Percentiles rank a stretch among this genome's conserved stretches.
Evolutionary conservation across 2,797 vertebrate species (phyloP).

Genomic region (Euphonia xanthogaster): DNA sequence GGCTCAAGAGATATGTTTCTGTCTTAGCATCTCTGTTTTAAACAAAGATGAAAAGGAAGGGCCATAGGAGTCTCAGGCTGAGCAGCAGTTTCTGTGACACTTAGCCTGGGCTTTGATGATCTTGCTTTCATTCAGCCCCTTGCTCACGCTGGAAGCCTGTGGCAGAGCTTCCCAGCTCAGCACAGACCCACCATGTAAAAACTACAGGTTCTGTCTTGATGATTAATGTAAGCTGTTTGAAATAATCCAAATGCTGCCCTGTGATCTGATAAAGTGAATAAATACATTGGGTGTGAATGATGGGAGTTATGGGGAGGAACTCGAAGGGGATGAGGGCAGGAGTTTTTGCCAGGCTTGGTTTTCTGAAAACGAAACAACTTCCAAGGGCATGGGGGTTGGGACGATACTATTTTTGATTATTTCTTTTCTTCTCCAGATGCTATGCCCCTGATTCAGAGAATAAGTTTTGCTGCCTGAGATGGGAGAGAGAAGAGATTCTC

Average conservation of each 20-base stretch:
- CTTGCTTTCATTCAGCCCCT: not conserved
- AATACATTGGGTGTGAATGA: constrained; percentile 74
- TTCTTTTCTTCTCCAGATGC: constrained; percentile 33
- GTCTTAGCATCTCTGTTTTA: constrained; percentile 42
- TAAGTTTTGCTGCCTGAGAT: not conserved
- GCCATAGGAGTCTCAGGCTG: not conserved
- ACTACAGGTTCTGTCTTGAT: constrained; percentile 22
- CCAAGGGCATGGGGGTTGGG: not conserved
- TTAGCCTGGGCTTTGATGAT: constrained; percentile 5
- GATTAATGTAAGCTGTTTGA: constrained; percentile 69
- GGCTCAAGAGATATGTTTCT: constrained; percentile 26
- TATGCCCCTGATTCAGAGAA: not conserved
- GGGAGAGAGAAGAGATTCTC: not conserved
- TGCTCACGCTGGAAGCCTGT: not conserved
- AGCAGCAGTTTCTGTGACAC: not conserved
- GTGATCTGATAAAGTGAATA: constrained; percentile 66
- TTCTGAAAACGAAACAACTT: constrained; percentile 49
- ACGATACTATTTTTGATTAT: not conserved
- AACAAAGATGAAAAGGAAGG: constrained; percentile 61
- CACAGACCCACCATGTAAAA: constrained; percentile 40
- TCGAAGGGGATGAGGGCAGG: not conserved
- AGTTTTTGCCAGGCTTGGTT: constrained; percentile 53
- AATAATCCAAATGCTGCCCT: constrained; percentile 70
- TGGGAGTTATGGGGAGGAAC: constrained; percentile 24
- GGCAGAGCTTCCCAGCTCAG: not conserved